phyloP scores from a whole-genome alignment of 2,797 vertebrate species.

The Mareca penelope region DNA sequence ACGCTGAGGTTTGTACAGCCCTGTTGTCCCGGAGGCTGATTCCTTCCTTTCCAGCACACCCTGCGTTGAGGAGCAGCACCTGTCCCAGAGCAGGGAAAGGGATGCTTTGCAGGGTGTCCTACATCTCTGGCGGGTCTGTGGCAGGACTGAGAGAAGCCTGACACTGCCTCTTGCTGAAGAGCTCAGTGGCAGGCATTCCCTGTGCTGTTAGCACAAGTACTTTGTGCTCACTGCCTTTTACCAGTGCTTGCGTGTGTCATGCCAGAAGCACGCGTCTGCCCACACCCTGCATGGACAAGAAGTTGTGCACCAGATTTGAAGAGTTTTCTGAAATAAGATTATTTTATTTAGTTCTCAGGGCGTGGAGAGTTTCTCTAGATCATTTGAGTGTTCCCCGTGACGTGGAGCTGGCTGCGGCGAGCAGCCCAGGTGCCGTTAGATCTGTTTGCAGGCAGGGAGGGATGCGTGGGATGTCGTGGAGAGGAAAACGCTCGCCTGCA shows the following conservation, averaged over 20 bases:
- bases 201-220: background rate
- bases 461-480: background rate
- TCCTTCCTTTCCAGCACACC: background rate
- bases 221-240: background rate
- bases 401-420: background rate
- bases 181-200: background rate
- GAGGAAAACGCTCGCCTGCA: background rate
- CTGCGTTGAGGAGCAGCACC: too few relatives aligned
- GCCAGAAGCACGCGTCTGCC: background rate
- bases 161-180: rapidly evolving
- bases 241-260: background rate
- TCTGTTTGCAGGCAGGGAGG: background rate
- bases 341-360: background rate
- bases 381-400: background rate
- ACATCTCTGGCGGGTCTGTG: background rate
- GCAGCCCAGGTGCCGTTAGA: background rate
- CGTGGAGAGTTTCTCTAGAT: background rate
- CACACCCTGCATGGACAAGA: background rate
- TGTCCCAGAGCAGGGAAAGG: background rate
- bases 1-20: background rate
- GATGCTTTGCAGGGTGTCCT: background rate
- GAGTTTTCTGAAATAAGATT: background rate
- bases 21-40: background rate
- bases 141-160: background rate
- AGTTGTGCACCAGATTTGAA: background rate